Evolutionary conservation across 2,888 invertebrate species (phyloP), one percentile per base, ranked within the genome.

Genomic region (Phorcus lineatus): DNA sequence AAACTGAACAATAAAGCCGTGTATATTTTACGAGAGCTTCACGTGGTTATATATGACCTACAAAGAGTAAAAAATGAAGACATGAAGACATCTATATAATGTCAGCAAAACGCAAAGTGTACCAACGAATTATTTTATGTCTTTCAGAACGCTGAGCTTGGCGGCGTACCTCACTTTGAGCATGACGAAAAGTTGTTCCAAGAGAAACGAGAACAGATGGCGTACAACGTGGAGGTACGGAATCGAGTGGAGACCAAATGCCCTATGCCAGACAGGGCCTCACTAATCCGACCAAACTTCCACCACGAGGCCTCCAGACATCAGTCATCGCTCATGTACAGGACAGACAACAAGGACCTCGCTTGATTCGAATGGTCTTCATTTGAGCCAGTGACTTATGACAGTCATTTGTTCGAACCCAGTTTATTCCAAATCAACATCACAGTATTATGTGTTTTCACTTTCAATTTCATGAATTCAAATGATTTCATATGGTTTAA

Each of bases 121-220:
- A 16, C 13, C 9, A 47, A 40, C n/a, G 47, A 19, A n/a, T n/a
- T n/a, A n/a, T 36, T 36, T 2, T 36, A 4, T 77, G 24, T 76
- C 16, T 82, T 86, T 70, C 86, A 93, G 93, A 93, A 93, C 89
- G 91, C 92, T 6, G 86, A 86, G 53, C 81, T 88, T 17, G 92
- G 92, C 24, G 89, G 90, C 28, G 86, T 93, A 24, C 92, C 93
- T 4, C 89, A 91, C 75, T 91, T 88, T 81, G 93, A 93, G 82
- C 93, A 93, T 85, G 93, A 93, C 86, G 93, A 93, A 66, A 90
- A 89, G 54, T 84, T 93, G 40, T 93, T 90, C 82, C 83, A 92
- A 66, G 92, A 92, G 83, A 92, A 92, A 81, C 83, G 92, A 70
- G 93, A 93, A 84, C 93, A 93, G 85, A 91, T 92, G 91, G 83